A percentile compares a stretch with the other conserved stretches of the same genome.
Evolutionary conservation across 2,888 invertebrate genomes (phyloP).

Genomic region (Bombyx huttoni): DNA sequence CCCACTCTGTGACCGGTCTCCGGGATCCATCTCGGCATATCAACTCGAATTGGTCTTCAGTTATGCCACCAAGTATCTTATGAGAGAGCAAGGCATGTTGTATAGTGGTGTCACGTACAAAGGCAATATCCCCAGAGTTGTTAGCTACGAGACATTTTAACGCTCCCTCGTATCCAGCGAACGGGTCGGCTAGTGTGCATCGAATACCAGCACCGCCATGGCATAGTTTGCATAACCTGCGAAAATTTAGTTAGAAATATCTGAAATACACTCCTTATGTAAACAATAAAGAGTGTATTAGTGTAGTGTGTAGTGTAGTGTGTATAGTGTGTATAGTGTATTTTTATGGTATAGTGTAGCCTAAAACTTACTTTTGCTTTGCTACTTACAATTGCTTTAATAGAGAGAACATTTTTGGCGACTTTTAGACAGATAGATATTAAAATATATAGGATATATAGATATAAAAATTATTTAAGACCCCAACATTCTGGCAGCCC

Average conservation of each 20-base stretch:
- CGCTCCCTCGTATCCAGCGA: conserved; percentile 93
- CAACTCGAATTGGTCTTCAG: conserved; percentile 81
- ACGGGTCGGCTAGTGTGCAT: conserved; percentile 89
- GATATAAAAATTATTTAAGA: no score
- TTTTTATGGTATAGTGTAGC: no score
- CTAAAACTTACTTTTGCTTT: no score
- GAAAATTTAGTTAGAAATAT: not conserved
- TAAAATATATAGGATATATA: no score
- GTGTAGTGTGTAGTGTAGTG: no score
- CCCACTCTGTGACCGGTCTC: conserved; percentile 77
- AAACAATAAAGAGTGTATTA: no score
- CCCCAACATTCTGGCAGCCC: no score
- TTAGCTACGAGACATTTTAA: conserved; percentile 85
- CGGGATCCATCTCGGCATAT: conserved; percentile 86
- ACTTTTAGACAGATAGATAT: no score
- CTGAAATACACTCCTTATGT: no score
- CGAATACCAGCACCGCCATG: conserved; percentile 84
- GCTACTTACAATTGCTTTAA: no score
- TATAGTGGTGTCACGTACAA: conserved; percentile 88
- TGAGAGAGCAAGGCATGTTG: conserved; percentile 77
- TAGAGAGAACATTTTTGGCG: no score
- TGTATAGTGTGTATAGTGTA: no score
- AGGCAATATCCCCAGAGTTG: conserved; percentile 87
- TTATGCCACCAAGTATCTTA: conserved; percentile 65
- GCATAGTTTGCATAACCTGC: conserved; percentile 87